A percentile compares a stretch with the other conserved stretches of the same genome.
Evolutionary conservation across 2,888 invertebrate genomes (phyloP).

Genomic region (Lasioglossum lativentre): DNA sequence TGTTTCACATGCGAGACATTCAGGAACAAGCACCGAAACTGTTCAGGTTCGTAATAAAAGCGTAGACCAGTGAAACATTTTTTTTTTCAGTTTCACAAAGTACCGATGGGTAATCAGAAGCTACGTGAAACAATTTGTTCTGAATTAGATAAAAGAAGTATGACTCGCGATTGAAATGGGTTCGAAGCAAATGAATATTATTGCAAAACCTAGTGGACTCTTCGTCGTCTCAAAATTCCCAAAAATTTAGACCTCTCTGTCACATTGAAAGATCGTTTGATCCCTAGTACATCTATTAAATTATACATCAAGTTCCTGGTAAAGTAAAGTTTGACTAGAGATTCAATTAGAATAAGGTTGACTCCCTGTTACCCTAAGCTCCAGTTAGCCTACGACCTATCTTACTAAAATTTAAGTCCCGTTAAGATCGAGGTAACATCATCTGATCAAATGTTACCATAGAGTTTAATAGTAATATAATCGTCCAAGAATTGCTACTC

Average conservation of each 20-base stretch:
- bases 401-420: too few species aligned
- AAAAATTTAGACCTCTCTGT: neutral
- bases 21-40: neutral
- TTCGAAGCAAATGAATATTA: neutral
- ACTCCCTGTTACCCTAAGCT: too few species aligned
- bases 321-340: neutral
- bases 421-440: neutral
- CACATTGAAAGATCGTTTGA: neutral
- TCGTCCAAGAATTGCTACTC: neutral
- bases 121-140: neutral
- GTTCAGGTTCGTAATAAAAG: neutral
- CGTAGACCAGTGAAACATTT: neutral
- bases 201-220: neutral
- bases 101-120: neutral
- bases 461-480: neutral
- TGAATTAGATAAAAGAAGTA: neutral
- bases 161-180: neutral
- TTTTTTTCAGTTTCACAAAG: neutral
- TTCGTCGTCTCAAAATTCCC: neutral
- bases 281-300: neutral
- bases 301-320: too few species aligned
- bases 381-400: too few species aligned
- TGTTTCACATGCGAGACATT: neutral
- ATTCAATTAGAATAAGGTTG: neutral
- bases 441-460: neutral